phyloP scores from a whole-genome alignment of 2,113 vertebrate species.

The Erythrocebus patas region DNA sequence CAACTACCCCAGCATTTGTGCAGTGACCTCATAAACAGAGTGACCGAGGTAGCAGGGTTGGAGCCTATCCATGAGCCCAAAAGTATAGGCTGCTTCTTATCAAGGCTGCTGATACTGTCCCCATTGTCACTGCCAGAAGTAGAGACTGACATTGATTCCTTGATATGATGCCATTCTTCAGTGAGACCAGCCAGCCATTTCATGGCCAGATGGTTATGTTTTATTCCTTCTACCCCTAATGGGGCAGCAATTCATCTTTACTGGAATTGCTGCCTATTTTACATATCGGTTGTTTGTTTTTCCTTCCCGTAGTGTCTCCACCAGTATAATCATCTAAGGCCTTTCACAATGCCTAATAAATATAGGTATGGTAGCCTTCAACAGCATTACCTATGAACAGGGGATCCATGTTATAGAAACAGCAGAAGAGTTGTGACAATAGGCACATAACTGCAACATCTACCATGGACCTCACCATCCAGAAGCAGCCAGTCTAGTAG shows the following conservation, averaged over 20 bases:
- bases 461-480: background rate
- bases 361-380: background rate
- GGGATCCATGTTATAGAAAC: background rate
- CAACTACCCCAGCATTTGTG: background rate
- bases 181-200: background rate
- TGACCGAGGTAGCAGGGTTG: background rate
- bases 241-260: background rate
- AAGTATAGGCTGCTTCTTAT: background rate
- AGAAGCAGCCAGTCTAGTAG: background rate
- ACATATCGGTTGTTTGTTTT: background rate
- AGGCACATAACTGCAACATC: background rate
- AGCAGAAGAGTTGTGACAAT: background rate
- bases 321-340: background rate
- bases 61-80: background rate
- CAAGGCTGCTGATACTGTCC: background rate
- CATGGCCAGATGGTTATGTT: background rate
- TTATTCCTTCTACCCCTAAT: background rate
- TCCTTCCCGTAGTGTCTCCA: background rate
- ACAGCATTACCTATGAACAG: background rate
- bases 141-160: background rate
- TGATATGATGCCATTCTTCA: background rate
- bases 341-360: background rate
- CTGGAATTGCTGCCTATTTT: background rate
- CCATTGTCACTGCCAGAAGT: background rate
- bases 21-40: background rate